Conservation (phyloP, 2,888 invertebrate genomes). For the Dione vanillae region DNA sequence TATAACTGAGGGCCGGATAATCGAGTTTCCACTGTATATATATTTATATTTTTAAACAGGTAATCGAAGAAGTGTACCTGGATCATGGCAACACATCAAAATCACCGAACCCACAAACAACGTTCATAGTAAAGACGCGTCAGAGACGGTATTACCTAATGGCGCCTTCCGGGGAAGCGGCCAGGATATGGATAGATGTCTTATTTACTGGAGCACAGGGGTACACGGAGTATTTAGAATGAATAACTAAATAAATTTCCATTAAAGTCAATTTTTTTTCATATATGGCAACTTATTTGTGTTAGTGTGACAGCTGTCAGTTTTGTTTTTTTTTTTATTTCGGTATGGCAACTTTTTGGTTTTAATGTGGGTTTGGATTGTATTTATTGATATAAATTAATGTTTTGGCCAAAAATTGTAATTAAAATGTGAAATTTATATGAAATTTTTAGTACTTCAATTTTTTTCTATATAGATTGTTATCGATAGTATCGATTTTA, state of each 20-base stretch:
- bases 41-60: slow-evolving; percentile 79
- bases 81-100: slow-evolving; percentile 97
- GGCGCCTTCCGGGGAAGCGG: slow-evolving; percentile 97
- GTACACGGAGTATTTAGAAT: slow-evolving; percentile 83
- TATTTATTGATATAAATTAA: not conserved
- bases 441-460: not conserved
- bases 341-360: not conserved
- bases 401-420: too few species aligned
- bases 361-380: not conserved
- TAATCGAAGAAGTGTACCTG: slow-evolving; percentile 98
- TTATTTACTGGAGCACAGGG: slow-evolving; percentile 97
- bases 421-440: not conserved
- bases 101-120: slow-evolving; percentile 95
- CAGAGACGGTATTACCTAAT: slow-evolving; percentile 95
- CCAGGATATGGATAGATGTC: slow-evolving; percentile 98
- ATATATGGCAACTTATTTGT: not conserved
- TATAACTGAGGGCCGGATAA: too few species aligned
- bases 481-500: not conserved
- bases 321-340: not conserved
- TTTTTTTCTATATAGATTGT: not conserved
- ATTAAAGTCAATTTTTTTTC: too few species aligned
- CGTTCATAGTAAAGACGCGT: slow-evolving; percentile 97
- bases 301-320: not conserved
- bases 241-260: not conserved
- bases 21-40: too few species aligned